Conservation (phyloP, 1,140 invertebrate species). For the Calliphora vicina region DNA sequence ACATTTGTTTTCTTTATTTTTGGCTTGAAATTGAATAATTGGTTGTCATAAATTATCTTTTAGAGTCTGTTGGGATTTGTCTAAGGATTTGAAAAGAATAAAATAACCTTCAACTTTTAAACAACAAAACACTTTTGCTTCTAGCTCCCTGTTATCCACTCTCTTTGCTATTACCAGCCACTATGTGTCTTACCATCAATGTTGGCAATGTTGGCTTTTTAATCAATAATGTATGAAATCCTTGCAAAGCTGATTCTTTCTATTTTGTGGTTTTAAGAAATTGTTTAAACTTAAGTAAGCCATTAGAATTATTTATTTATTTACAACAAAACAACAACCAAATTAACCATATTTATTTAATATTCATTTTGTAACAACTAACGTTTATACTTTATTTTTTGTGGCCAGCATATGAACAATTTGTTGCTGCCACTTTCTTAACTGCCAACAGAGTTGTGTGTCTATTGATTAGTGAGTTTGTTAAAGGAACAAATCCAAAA, state of each 20-base stretch:
- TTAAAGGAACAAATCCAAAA: too few species aligned
- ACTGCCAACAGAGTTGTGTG: neutral
- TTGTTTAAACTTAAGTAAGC: neutral
- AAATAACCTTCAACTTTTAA: conserved; percentile 9
- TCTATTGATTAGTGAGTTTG: too few species aligned
- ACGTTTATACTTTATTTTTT: neutral
- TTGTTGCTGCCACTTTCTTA: neutral
- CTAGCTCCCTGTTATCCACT: neutral
- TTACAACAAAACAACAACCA: neutral
- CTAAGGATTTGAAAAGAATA: neutral
- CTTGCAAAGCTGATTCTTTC: neutral
- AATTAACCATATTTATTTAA: neutral
- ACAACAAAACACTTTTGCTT: neutral
- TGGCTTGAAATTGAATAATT: conserved; percentile 16
- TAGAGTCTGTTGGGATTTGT: conserved; percentile 3
- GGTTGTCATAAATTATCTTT: conserved; percentile 22
- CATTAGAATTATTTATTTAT: conserved; percentile 11
- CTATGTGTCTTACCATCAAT: too few species aligned
- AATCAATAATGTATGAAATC: neutral
- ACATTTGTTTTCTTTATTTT: neutral
- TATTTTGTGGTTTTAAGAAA: neutral
- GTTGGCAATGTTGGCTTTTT: neutral
- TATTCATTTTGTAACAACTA: too few species aligned
- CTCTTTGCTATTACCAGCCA: neutral
- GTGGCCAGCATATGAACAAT: neutral